Conservation (phyloP, 2,797 vertebrate species). For the Acridotheres tristis region DNA sequence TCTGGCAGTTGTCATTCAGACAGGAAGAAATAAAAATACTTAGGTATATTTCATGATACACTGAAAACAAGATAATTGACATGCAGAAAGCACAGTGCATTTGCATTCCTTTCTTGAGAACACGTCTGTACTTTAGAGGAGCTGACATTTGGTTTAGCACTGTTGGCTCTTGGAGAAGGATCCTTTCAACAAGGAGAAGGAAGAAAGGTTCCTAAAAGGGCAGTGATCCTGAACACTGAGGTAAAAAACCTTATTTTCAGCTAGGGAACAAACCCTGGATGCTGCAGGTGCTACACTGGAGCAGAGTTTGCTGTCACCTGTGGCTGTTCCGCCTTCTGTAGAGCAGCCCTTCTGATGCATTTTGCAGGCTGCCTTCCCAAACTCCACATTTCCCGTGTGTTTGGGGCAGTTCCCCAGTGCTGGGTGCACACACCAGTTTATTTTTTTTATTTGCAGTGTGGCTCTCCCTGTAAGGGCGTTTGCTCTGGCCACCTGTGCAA, state of each 20-base stretch:
- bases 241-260: not conserved
- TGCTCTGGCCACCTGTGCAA: not conserved
- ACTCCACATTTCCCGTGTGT: fast-evolving
- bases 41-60: not conserved
- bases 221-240: not conserved
- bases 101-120: not conserved
- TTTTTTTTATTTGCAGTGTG: not conserved
- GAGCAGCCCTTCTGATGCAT: not conserved
- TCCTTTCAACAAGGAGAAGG: not conserved
- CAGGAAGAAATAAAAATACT: not conserved
- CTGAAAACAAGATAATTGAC: not conserved
- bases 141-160: not conserved
- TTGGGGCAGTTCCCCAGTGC: not conserved
- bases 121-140: not conserved
- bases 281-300: not conserved
- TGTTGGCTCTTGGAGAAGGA: not conserved
- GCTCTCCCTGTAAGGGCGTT: not conserved
- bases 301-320: not conserved
- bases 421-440: not conserved
- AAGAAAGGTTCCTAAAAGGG: not conserved
- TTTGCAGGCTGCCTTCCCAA: not conserved
- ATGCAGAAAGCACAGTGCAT: not conserved
- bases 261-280: not conserved
- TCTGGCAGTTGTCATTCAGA: not conserved
- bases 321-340: not conserved